A percentile compares a stretch with the other conserved stretches of the same genome.
phyloP scores from a whole-genome alignment of 2,888 invertebrate genomes.

The Platycheirus albimanus region DNA sequence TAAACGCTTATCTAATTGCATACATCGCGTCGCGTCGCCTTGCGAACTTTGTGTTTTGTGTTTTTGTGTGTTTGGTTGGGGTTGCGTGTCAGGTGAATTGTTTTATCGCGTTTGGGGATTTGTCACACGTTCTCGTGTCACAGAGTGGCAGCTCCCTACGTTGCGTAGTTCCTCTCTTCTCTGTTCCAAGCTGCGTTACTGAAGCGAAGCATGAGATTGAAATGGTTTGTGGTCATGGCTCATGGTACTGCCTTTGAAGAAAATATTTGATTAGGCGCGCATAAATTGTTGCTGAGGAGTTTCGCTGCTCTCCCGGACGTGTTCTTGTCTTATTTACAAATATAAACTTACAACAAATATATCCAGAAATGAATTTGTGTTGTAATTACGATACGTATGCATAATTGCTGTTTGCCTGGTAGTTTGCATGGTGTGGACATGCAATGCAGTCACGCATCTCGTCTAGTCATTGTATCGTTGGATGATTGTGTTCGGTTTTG shows the following conservation, averaged over 20 bases:
- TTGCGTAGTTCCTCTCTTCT: conserved; percentile 47
- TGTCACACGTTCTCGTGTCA: conserved; percentile 77
- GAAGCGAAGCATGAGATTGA: conserved; percentile 76
- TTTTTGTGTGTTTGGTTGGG: conserved; percentile 61
- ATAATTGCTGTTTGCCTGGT: conserved; percentile 66
- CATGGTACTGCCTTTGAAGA: conserved; percentile 2
- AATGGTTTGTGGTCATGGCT: conserved; percentile 37
- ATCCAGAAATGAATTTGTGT: conserved; percentile 62
- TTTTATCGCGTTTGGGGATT: conserved; percentile 73
- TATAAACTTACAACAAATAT: conserved; percentile 20
- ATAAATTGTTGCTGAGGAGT: conserved; percentile 60
- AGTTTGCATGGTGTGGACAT: conserved; percentile 30
- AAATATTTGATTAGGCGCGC: conserved; percentile 11
- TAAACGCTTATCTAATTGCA: conserved; percentile 78
- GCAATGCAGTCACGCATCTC: conserved; percentile 68
- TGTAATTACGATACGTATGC: conserved; percentile 71
- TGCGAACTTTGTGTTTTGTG: conserved; percentile 61
- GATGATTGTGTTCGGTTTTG: conserved; percentile 6
- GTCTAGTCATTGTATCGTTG: conserved; percentile 31
- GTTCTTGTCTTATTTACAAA: conserved; percentile 39
- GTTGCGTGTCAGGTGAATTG: conserved; percentile 74
- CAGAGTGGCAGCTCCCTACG: conserved; percentile 41
- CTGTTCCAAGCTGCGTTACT: conserved; percentile 51
- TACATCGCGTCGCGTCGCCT: conserved; percentile 77
- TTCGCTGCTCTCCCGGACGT: conserved; percentile 54